Evolutionary conservation across 1,140 invertebrate species (phyloP).

Genomic region (Caenorhabditis tropicalis): DNA sequence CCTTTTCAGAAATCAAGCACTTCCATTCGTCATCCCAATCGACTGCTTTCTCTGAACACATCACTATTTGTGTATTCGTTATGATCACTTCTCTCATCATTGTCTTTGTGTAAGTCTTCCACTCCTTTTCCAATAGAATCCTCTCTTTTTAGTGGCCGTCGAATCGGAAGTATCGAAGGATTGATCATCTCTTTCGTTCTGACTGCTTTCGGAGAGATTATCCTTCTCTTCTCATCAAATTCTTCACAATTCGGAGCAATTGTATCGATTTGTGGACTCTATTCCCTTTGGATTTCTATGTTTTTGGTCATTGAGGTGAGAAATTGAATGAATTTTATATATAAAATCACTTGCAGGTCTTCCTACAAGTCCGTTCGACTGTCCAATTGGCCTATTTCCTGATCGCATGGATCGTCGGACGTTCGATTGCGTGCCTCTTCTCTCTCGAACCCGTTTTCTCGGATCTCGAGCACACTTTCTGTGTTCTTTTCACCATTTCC

Average conservation of each 20-base stretch:
- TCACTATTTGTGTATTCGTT: not conserved
- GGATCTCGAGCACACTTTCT: not conserved
- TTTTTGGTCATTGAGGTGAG: constrained; percentile 8
- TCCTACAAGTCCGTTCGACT: not conserved
- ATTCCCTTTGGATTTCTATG: not conserved
- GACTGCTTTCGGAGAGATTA: not conserved
- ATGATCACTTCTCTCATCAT: not conserved
- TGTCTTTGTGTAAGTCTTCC: not conserved
- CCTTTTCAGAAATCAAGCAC: constrained; percentile 1
- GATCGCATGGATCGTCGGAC: constrained; percentile 6
- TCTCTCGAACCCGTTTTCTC: not conserved
- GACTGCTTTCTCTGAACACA: not conserved
- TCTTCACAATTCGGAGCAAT: not conserved
- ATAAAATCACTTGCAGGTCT: too few species aligned
- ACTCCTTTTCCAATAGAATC: not conserved
- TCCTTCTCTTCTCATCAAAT: not conserved
- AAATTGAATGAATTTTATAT: not conserved
- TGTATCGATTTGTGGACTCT: not conserved
- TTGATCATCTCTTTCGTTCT: not conserved
- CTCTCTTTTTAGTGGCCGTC: not conserved
- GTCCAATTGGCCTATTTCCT: constrained; percentile 19
- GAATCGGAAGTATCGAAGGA: not conserved
- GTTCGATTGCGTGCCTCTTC: not conserved
- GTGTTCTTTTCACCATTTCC: not conserved
- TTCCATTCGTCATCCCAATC: not conserved